A percentile compares a stretch with the other conserved stretches of the same genome.
Conservation (phyloP, 2,113 vertebrate genomes). For the Actinemys pallida region DNA sequence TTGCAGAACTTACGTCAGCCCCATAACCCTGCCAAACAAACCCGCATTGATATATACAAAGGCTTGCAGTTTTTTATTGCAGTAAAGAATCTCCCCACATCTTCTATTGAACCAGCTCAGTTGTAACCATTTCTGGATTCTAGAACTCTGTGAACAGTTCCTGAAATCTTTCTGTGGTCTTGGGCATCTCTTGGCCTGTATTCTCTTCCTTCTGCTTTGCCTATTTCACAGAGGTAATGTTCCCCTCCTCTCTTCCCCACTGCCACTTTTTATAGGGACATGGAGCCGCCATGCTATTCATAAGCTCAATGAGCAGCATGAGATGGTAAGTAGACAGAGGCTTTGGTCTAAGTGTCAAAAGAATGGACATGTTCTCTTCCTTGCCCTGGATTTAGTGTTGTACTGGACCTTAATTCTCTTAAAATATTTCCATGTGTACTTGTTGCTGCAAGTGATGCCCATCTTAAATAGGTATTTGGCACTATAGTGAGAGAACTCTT, state of each 20-base stretch:
- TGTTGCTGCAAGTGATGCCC: neutral
- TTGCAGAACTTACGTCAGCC: neutral
- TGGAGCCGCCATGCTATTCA: rapidly evolving
- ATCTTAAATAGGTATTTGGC: neutral
- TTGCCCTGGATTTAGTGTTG: neutral
- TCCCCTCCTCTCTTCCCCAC: rapidly evolving
- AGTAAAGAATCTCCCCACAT: neutral
- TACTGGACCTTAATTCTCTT: neutral
- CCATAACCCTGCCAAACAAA: neutral
- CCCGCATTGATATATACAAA: neutral
- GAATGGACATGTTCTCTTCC: neutral
- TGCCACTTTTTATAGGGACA: neutral
- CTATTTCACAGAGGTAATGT: neutral
- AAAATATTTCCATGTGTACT: neutral
- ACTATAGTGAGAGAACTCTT: neutral
- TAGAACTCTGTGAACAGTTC: neutral
- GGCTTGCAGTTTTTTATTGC: neutral
- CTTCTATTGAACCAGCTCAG: neutral
- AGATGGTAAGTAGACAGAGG: rapidly evolving
- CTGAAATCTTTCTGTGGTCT: neutral
- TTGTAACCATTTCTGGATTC: neutral
- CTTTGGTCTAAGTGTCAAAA: neutral
- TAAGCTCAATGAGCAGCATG: neutral
- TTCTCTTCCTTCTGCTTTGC: neutral
- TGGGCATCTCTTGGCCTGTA: neutral